Evolutionary conservation across 2,113 vertebrate species (phyloP), one percentile per base, ranked within the genome.

Genomic region (Urocynchramus pylzowi): DNA sequence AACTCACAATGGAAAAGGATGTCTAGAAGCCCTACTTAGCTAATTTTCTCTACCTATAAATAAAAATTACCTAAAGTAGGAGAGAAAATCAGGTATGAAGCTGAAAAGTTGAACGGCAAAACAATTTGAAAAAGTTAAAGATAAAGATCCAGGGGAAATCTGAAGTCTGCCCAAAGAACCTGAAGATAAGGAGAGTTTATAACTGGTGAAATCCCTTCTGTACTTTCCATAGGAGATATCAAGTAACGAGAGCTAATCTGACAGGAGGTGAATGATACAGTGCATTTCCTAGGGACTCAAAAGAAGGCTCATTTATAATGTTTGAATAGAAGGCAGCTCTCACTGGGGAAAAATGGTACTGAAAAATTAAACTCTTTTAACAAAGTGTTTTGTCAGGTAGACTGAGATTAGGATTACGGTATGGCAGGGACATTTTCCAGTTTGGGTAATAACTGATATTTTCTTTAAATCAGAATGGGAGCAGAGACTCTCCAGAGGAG

Each of bases 181-280:
- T 86, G 64, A 86, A 97, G 80, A 93, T 92, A 96, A 95, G 47
- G 30, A 56, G 67, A 75, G 60, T 90, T 95, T 92, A 75, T 92
- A 95, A 74, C 76, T 78, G 52, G 44, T 78, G 49, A 97, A 95
- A 95, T 96, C 77, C 89, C 80, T 24, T 60, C 44, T 56, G 42
- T 93, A 89, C 31, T 81, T 95, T 75, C 23, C 60, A 82, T 54
- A 13, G 76, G 64, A 94, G 69, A 89, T 92, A 91, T 4, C 65
- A 64, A 37, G 69, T 64, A 95, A 84, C 0, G 3, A 90, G 77
- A 89, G 24, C 64, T 94, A 92, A 92, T 92, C 76, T 91, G 84
- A 89, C 69, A 92, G 91, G 39, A 84, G 70, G 56, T 84, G 89
- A 92, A 84, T 84, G 86, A 91, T 95, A 91, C 39, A 78, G 24